A percentile compares a stretch with the other conserved stretches of the same genome.
phyloP scores from a whole-genome alignment of 2,888 invertebrate genomes.

The Chalcosyrphus nemorum region DNA sequence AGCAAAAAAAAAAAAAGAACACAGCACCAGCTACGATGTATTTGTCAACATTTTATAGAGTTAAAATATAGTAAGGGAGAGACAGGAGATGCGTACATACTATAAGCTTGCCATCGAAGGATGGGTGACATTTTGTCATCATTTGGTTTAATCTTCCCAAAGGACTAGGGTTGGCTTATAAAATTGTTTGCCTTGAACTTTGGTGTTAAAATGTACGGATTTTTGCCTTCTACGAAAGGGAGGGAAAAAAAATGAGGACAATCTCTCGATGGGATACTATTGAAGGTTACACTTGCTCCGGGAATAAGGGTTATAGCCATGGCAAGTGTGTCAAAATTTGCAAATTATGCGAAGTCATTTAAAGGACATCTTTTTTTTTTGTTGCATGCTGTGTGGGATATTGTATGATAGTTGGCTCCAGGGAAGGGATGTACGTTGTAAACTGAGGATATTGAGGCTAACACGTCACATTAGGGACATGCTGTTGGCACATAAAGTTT shows the following conservation, averaged over 20 bases:
- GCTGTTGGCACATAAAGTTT: neutral
- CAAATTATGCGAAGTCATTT: constrained; percentile 26
- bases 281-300: constrained; percentile 1
- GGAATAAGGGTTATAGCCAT: neutral
- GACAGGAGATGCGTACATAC: neutral
- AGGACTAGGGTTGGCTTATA: constrained; percentile 2
- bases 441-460: neutral
- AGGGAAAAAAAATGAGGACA: neutral
- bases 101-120: neutral
- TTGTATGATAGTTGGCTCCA: constrained; percentile 1
- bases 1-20: neutral
- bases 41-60: constrained; percentile 17
- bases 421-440: neutral
- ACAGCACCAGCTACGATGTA: neutral
- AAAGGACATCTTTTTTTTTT: neutral
- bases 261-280: neutral
- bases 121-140: constrained; percentile 19
- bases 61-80: neutral
- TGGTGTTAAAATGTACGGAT: constrained; percentile 14
- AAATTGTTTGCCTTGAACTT: constrained; percentile 43
- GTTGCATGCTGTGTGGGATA: neutral
- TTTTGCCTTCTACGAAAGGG: neutral
- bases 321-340: constrained; percentile 18
- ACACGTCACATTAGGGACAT: neutral
- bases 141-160: constrained; percentile 25